Evolutionary conservation across 2,888 invertebrate genomes (phyloP).

Genomic region (Limnephilus lunatus): DNA sequence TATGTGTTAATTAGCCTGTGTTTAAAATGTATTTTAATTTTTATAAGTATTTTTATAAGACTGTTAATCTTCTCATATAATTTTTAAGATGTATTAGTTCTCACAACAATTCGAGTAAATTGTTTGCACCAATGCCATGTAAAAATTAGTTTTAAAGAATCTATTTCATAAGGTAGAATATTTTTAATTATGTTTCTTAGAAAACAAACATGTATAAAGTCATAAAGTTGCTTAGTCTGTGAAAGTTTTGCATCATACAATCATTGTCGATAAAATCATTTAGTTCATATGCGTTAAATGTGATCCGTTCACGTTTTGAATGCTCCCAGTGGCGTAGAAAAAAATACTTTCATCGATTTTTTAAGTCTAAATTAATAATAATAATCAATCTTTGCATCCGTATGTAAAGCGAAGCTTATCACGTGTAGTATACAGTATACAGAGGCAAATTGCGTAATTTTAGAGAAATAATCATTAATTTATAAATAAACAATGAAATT

Average conservation of each 20-base stretch:
- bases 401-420: conserved; percentile 30
- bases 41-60: conserved; percentile 35
- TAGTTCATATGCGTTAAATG: not conserved
- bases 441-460: conserved; percentile 17
- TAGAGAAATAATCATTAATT: not conserved
- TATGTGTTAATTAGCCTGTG: not conserved
- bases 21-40: conserved; percentile 17
- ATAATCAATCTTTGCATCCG: not conserved
- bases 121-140: conserved; percentile 54
- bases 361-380: conserved; percentile 3
- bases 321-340: not conserved
- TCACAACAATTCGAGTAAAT: conserved; percentile 16
- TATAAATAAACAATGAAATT: not conserved
- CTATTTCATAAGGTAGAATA: conserved; percentile 15
- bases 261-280: conserved; percentile 61
- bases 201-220: conserved; percentile 32
- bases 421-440: not conserved
- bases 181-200: conserved; percentile 16
- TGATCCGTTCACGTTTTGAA: not conserved
- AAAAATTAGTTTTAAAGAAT: conserved; percentile 44
- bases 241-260: conserved; percentile 63
- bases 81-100: conserved; percentile 10
- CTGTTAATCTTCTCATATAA: conserved; percentile 37
- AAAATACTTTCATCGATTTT: not conserved
- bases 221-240: conserved; percentile 28